Evolutionary conservation across 2,888 invertebrate genomes (phyloP).

Genomic region (Amiota minor): DNA sequence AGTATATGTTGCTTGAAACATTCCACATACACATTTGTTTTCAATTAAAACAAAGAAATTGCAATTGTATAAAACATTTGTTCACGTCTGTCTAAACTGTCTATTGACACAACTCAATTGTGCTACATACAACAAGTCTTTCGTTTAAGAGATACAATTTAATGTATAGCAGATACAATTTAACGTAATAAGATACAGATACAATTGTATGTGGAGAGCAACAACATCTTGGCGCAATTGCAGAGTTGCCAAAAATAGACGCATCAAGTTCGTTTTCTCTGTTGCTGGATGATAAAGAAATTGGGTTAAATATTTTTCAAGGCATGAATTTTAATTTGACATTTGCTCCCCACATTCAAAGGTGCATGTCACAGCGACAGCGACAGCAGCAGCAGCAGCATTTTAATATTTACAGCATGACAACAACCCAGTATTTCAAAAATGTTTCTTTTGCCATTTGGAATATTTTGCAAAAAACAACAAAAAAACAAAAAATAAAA

Average conservation of each 20-base stretch:
- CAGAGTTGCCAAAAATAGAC: no score
- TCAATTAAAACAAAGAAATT: slow-evolving; percentile 44
- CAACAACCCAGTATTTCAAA: slow-evolving; percentile 41
- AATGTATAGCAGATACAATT: background rate
- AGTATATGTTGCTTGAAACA: no score
- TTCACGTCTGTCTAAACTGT: background rate
- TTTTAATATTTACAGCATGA: background rate
- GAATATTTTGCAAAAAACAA: slow-evolving; percentile 25
- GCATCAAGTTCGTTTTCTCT: no score
- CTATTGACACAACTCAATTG: background rate
- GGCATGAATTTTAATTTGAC: slow-evolving; percentile 47
- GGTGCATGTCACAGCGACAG: no score
- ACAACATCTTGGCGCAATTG: no score
- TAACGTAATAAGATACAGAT: slow-evolving; percentile 3
- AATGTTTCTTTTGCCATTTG: slow-evolving; percentile 26
- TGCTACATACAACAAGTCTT: background rate
- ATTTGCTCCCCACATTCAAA: background rate
- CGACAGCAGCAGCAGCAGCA: no score
- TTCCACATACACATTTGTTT: slow-evolving; percentile 32
- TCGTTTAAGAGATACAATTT: background rate
- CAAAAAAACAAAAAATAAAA: background rate
- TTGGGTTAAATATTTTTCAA: slow-evolving; percentile 48
- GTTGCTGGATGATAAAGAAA: slow-evolving; percentile 33
- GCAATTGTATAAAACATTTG: slow-evolving; percentile 36
- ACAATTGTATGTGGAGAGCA: background rate